Evolutionary conservation across 2,888 invertebrate genomes (phyloP).

Genomic region (Yponomeuta sedellus): DNA sequence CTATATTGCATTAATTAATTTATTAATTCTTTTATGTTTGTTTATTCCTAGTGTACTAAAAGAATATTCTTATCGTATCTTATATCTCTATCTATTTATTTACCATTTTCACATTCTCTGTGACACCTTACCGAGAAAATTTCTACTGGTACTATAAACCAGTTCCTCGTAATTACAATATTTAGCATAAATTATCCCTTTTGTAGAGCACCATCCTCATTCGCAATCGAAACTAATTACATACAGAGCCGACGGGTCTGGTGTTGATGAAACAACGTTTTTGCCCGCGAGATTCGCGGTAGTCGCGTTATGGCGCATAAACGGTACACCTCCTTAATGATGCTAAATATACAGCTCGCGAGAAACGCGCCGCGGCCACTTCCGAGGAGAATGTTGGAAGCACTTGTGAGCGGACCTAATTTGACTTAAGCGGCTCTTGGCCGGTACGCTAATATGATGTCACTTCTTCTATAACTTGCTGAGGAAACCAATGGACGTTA

Average conservation of each 20-base stretch:
- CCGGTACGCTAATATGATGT: background rate
- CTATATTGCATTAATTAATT: too few relatives aligned
- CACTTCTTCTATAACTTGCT: background rate
- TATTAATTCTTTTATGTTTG: too few relatives aligned
- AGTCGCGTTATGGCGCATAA: slow-evolving; percentile 51
- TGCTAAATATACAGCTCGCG: slow-evolving; percentile 49
- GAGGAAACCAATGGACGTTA: background rate
- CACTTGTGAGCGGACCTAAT: background rate
- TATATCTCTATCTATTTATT: too few relatives aligned
- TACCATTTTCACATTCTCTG: background rate
- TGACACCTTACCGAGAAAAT: background rate
- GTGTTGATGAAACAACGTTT: slow-evolving; percentile 64
- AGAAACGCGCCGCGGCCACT: slow-evolving; percentile 25
- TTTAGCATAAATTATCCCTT: slow-evolving; percentile 16
- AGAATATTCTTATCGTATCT: too few relatives aligned
- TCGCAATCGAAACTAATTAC: slow-evolving; percentile 55
- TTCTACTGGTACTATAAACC: background rate
- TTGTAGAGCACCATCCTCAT: slow-evolving; percentile 35
- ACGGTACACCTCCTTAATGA: slow-evolving; percentile 45
- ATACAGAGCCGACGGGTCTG: slow-evolving; percentile 36
- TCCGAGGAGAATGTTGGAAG: background rate
- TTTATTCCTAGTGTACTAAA: too few relatives aligned
- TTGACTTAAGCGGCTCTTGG: background rate
- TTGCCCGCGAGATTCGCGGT: slow-evolving; percentile 48
- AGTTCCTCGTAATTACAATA: background rate